Percentiles rank a stretch among this genome's conserved stretches.
phyloP scores from a whole-genome alignment of 2,888 invertebrate genomes.

The Eilema sororculum region DNA sequence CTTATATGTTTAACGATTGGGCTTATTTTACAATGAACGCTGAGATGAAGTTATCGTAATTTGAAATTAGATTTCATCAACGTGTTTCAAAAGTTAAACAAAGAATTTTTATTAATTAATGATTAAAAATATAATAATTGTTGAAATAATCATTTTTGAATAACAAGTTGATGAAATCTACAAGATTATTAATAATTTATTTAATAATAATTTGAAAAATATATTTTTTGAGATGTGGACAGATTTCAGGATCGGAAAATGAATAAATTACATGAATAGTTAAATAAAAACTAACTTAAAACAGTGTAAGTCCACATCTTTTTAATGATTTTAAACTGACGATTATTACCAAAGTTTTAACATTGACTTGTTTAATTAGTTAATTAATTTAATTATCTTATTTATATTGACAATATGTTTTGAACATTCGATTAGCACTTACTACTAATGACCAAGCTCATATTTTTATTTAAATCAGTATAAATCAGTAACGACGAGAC shows the following conservation, averaged over 20 bases:
- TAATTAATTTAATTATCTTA: conserved; percentile 62
- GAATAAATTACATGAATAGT: conserved; percentile 14
- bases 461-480: conserved; percentile 57
- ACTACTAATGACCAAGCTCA: conserved; percentile 82
- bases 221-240: conserved; percentile 34
- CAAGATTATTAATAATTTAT: conserved; percentile 39
- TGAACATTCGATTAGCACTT: conserved; percentile 80
- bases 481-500: conserved; percentile 40
- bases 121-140: conserved; percentile 11
- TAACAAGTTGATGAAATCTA: conserved; percentile 41
- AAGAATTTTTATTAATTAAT: not conserved
- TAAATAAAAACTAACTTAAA: not conserved
- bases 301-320: conserved; percentile 42
- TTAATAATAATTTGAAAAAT: conserved; percentile 38
- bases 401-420: conserved; percentile 81
- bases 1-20: conserved; percentile 72
- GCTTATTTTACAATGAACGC: conserved; percentile 76
- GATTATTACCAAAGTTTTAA: conserved; percentile 64
- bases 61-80: conserved; percentile 41
- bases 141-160: conserved; percentile 12
- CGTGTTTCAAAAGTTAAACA: conserved; percentile 23
- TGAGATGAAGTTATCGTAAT: conserved; percentile 50
- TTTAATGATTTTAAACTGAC: conserved; percentile 49
- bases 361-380: conserved; percentile 70
- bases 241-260: not conserved